A percentile compares a stretch with the other conserved stretches of the same genome.
Evolutionary conservation across 2,797 vertebrate species (phyloP).

Genomic region (Cyprinodon diabolis): DNA sequence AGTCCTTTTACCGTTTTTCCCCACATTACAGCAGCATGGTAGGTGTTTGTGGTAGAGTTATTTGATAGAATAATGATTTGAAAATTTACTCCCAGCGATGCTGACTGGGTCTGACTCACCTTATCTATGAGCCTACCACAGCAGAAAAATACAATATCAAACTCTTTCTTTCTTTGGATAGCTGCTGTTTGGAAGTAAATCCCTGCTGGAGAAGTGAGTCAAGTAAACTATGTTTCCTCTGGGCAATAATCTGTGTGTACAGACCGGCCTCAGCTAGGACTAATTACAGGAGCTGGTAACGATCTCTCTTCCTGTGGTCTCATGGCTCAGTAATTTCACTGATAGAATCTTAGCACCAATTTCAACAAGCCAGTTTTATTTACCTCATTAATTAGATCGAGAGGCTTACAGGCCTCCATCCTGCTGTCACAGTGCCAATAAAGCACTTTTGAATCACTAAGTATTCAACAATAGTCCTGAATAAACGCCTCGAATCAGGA

Average conservation of each 20-base stretch:
- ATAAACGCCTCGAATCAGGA: slow-evolving; percentile 46
- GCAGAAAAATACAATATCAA: slow-evolving; percentile 47
- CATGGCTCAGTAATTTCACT: slow-evolving; percentile 68
- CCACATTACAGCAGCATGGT: slow-evolving; percentile 44
- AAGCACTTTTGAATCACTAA: slow-evolving; percentile 38
- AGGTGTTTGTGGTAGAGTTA: slow-evolving; percentile 33
- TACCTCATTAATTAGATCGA: slow-evolving; percentile 70
- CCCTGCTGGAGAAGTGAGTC: slow-evolving; percentile 19
- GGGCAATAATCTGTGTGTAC: slow-evolving; percentile 54
- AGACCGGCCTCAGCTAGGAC: slow-evolving; percentile 50
- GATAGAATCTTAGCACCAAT: slow-evolving; percentile 73
- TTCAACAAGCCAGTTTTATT: slow-evolving; percentile 69
- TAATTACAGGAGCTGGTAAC: slow-evolving; percentile 70
- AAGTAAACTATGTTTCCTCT: slow-evolving; percentile 37
- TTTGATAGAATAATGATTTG: slow-evolving; percentile 74
- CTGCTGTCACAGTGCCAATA: slow-evolving; percentile 47
- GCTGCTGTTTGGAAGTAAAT: slow-evolving; percentile 36
- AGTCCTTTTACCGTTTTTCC: slow-evolving; percentile 38
- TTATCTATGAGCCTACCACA: slow-evolving; percentile 47
- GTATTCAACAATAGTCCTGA: slow-evolving; percentile 41
- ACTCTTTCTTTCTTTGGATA: slow-evolving; percentile 30
- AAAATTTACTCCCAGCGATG: slow-evolving; percentile 71
- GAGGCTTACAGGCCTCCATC: slow-evolving; percentile 34
- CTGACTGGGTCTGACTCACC: slow-evolving; percentile 54
- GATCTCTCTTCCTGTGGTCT: slow-evolving; percentile 60